phyloP scores from a whole-genome alignment of 2,113 vertebrate species.

The Aythya baeri region DNA sequence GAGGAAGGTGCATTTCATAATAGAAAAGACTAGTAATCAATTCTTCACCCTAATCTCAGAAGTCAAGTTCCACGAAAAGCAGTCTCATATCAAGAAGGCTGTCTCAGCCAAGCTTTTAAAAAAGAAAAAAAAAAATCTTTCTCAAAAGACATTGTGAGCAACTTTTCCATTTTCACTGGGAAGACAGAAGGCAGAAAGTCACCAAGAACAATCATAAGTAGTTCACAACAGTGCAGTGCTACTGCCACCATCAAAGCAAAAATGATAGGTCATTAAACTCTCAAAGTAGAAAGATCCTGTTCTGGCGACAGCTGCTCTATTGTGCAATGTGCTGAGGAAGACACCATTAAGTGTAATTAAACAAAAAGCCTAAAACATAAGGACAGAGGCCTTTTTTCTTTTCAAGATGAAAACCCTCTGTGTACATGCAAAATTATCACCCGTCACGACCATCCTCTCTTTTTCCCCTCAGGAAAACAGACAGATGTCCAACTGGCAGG shows the following conservation, averaged over 20 bases:
- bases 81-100: not conserved
- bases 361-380: conserved; percentile 66
- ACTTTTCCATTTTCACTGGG: not conserved
- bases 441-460: not conserved
- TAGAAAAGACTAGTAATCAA: not conserved
- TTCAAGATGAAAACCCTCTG: conserved; percentile 51
- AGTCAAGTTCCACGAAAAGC: not conserved
- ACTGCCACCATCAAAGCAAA: conserved; percentile 34
- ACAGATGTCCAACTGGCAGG: conserved; percentile 63
- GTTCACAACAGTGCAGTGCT: not conserved
- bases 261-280: conserved; percentile 61
- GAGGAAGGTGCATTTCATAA: not conserved
- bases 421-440: conserved; percentile 55
- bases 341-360: conserved; percentile 70
- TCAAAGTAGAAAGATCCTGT: conserved; percentile 35
- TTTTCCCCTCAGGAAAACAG: conserved; percentile 43
- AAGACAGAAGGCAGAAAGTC: not conserved
- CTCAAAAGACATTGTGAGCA: not conserved
- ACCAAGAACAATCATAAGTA: not conserved
- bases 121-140: too few species aligned
- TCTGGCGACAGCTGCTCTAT: conserved; percentile 60
- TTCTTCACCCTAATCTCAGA: not conserved
- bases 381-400: conserved; percentile 51
- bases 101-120: not conserved
- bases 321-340: conserved; percentile 44